Conservation (phyloP, 2,797 vertebrate species). For the Pseudochromis fuscus region DNA sequence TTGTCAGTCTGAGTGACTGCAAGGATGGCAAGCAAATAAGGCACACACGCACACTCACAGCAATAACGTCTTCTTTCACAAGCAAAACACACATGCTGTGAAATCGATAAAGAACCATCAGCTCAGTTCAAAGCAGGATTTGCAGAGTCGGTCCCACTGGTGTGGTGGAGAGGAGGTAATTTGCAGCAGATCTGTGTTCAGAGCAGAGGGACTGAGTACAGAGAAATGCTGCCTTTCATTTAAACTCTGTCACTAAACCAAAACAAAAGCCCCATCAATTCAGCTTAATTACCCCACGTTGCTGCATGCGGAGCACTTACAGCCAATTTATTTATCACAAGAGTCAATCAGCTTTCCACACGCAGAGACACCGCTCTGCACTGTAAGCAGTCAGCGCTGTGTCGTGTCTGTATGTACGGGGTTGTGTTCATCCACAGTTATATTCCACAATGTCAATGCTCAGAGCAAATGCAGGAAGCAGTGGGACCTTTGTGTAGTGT, state of each 20-base stretch:
- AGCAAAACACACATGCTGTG: constrained; percentile 51
- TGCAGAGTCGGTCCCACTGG: constrained; percentile 36
- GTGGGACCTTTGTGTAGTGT: background rate
- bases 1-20: constrained; percentile 25
- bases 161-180: constrained; percentile 44
- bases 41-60: constrained; percentile 10
- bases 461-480: constrained; percentile 1
- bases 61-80: constrained; percentile 31
- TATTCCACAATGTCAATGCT: constrained; percentile 12
- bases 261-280: constrained; percentile 77
- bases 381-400: constrained; percentile 24
- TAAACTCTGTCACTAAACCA: constrained; percentile 68
- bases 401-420: background rate
- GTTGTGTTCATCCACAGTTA: constrained; percentile 1
- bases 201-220: constrained; percentile 51
- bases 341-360: constrained; percentile 46
- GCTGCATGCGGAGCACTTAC: constrained; percentile 65
- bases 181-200: constrained; percentile 50
- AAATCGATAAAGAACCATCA: constrained; percentile 61
- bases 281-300: constrained; percentile 69
- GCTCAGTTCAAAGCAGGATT: constrained; percentile 56
- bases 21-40: constrained; percentile 20
- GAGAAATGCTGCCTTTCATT: constrained; percentile 72
- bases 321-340: constrained; percentile 70
- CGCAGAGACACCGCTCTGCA: constrained; percentile 15